Conservation (phyloP, 2,888 invertebrate species). For the Dyspetes luteomarginatus region DNA sequence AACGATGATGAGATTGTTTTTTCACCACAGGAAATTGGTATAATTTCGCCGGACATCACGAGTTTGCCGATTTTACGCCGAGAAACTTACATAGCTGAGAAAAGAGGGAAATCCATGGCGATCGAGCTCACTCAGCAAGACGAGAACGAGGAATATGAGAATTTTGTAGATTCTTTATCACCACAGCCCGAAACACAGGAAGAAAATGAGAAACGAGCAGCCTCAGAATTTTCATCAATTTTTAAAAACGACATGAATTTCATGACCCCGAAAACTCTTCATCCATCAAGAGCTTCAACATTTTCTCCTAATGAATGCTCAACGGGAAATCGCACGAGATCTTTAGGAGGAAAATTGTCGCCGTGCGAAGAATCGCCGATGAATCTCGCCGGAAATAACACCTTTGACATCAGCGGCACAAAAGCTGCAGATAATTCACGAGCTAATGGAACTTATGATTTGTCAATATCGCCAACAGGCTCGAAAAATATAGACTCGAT, state of each 20-base stretch:
- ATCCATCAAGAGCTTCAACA: slow-evolving; percentile 14
- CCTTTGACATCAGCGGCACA: slow-evolving; percentile 42
- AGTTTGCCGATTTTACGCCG: slow-evolving; percentile 67
- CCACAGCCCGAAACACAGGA: slow-evolving; percentile 43
- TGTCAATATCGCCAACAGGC: slow-evolving; percentile 63
- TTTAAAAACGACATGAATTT: slow-evolving; percentile 76
- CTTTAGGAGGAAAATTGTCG: not conserved
- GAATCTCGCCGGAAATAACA: slow-evolving; percentile 34
- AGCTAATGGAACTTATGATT: slow-evolving; percentile 69
- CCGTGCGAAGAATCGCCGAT: not conserved
- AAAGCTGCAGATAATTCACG: slow-evolving; percentile 49
- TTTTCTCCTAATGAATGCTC: slow-evolving; percentile 71
- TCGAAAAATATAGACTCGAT: slow-evolving; percentile 51
- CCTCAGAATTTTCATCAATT: slow-evolving; percentile 74
- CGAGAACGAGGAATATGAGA: slow-evolving; percentile 55
- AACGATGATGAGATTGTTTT: slow-evolving; percentile 28
- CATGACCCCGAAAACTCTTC: slow-evolving; percentile 66
- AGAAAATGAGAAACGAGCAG: not conserved
- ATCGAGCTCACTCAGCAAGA: slow-evolving; percentile 5
- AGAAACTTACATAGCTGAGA: slow-evolving; percentile 72
- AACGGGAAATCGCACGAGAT: slow-evolving; percentile 57
- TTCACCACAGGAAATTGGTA: slow-evolving; percentile 36
- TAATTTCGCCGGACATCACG: slow-evolving; percentile 52
- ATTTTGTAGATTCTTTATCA: slow-evolving; percentile 72
- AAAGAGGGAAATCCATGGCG: slow-evolving; percentile 28